Percentiles rank a stretch among this genome's conserved stretches.
Evolutionary conservation across 2,113 vertebrate species (phyloP).

Genomic region (Alligator sinensis): DNA sequence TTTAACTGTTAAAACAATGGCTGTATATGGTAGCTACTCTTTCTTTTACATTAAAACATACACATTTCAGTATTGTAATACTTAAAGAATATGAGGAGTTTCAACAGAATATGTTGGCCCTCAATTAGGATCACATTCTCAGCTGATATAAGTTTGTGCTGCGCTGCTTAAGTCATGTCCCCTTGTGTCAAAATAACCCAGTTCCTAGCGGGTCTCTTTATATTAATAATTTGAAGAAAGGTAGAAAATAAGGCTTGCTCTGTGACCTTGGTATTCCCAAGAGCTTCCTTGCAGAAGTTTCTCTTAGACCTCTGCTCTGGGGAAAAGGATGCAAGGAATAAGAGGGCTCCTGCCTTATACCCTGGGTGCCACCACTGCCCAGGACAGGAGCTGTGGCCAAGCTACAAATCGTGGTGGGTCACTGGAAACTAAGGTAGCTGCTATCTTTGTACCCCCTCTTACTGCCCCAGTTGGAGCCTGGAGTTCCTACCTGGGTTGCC

Average conservation of each 20-base stretch:
- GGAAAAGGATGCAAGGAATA: too few relatives aligned
- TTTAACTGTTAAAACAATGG: neutral
- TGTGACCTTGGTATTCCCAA: neutral
- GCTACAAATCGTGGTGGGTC: neutral
- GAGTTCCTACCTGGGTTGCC: too few relatives aligned
- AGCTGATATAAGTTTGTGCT: neutral
- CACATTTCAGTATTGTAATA: too few relatives aligned
- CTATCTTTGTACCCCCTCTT: neutral
- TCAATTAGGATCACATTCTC: neutral
- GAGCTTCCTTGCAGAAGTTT: neutral
- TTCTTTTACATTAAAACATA: too few relatives aligned
- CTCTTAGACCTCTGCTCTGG: neutral
- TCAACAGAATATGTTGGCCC: neutral
- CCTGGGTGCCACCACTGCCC: neutral
- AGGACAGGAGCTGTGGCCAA: neutral
- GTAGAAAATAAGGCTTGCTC: neutral
- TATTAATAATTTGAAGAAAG: neutral
- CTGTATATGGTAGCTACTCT: neutral
- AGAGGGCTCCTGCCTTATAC: neutral
- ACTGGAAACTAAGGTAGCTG: neutral
- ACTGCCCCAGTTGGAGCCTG: too few relatives aligned
- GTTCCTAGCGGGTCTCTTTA: neutral
- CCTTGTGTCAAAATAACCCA: neutral
- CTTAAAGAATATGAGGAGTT: neutral
- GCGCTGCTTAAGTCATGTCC: neutral